Base-by-base conservation (phyloP, 2,797 vertebrate genomes). In the Pitangus sulphuratus region DNA sequence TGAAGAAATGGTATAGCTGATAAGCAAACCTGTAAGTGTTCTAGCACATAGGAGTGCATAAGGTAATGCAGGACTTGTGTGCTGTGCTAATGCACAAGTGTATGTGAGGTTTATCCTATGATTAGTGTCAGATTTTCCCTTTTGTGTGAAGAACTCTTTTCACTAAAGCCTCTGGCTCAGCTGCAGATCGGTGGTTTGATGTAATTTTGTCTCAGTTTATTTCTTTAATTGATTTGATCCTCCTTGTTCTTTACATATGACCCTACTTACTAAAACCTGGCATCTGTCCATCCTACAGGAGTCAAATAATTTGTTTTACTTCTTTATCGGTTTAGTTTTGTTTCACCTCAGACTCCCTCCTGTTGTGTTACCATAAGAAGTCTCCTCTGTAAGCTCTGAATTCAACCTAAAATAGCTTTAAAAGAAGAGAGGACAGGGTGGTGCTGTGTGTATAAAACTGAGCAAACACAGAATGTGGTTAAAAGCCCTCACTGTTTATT, bases 151-250 rank as follows among this genome's bases (percentile, higher is more conserved):
- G 56, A 54, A 79, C n/a, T 76, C 31, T 90, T 61, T 87, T 88
- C 80, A 68, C 75, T 82, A 89, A 97, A 92, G 81, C 86, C 83
- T 89, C 66, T 93, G 93, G 75, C 89, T 96, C 90, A 94, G 80
- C 87, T 94, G 93, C 62, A 87, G 57, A 28, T 82, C 0, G 0
- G 45, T 87, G 65, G 65, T 81, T 93, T 96, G 94, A 96, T 95
- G 90, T 56, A 68, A 54, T 97, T 95, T 94, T 90, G 69, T 89
- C 64, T 80, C 77, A 71, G 79, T 95, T 95, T 96, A 71, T 90
- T 93, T 95, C 77, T 97, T 96, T 90, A 96, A 86, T 91, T 95
- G 84, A 93, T 88, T 70, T 80, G 89, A 93, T 97, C 85, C 79
- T 93, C 75, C 42, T 93, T 91, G 62, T 95, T 93, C 80, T 92